phyloP scores from a whole-genome alignment of 2,113 vertebrate genomes.

The Cebidichthys violaceus region DNA sequence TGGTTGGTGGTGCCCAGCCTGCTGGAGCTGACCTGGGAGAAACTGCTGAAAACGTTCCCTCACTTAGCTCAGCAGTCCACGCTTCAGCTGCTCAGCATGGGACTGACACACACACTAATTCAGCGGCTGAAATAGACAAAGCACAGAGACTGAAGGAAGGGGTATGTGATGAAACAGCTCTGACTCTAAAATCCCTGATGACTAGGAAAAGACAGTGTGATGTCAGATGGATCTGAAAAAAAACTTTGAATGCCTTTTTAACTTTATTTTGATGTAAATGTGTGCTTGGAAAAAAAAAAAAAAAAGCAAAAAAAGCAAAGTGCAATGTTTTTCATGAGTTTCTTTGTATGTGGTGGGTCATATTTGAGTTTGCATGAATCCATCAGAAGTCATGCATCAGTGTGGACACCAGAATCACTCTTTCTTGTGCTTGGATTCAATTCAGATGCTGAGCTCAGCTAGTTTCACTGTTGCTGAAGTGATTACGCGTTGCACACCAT shows the following conservation, averaged over 20 bases:
- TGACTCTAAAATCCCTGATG: neutral
- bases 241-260: slow-evolving; percentile 58
- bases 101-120: slow-evolving; percentile 93
- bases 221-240: slow-evolving; percentile 30
- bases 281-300: neutral
- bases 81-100: slow-evolving; percentile 93
- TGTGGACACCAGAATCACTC: slow-evolving; percentile 7
- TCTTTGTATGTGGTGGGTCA: slow-evolving; percentile 6
- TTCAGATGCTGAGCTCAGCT: neutral
- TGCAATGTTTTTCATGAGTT: slow-evolving; percentile 18
- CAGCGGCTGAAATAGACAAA: slow-evolving; percentile 91
- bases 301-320: neutral
- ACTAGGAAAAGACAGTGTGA: neutral
- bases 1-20: slow-evolving; percentile 97
- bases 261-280: slow-evolving; percentile 11
- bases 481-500: neutral
- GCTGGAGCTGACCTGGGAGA: slow-evolving; percentile 98
- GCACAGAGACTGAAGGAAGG: slow-evolving; percentile 21
- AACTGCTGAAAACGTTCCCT: slow-evolving; percentile 90
- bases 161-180: slow-evolving; percentile 7
- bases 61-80: slow-evolving; percentile 88
- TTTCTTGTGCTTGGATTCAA: neutral
- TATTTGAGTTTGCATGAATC: slow-evolving; percentile 27
- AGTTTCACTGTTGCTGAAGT: neutral
- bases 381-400: neutral